Base-by-base conservation (phyloP, 2,888 invertebrate species). In the Coremacera marginata region DNA sequence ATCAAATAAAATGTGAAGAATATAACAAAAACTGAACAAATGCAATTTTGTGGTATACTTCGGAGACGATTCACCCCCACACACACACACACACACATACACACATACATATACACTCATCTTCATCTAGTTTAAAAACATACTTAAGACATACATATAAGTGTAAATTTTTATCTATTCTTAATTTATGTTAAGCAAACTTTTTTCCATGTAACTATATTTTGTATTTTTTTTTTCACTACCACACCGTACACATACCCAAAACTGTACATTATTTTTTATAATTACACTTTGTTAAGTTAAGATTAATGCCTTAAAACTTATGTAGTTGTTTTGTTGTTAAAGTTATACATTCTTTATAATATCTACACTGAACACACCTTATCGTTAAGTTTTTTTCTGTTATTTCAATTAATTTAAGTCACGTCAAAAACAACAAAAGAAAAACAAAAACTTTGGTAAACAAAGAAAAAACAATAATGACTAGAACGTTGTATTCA, bases 401-500 rank as follows among this genome's bases (percentile, higher is more conserved):
- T 34, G 31, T 55, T 55, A n/a, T n/a, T 11, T 63, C 34, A 63
- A 16, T 34, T 27, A n/a, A 7, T 22, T 31, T 63, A 63, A 31
- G 34, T n/a, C 11, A 34, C 5, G 2, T 34, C 34, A 63, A n/a
- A 34, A 25, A 68, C 3, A 52, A 27, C 3, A 62, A 25, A 11
- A 11, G 9, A 62, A 63, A 63, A 22, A 63, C 3, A 63, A 27
- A 63, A 63, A 63, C 25, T n/a, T 16, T 31, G 16, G n/a, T 31
- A 14, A 63, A 16, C 31, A 63, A 63, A 22, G 16, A 5, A 16
- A 34, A 31, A 60, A 72, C 16, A 22, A 62, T 44, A 57, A 62
- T 72, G 60, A 60, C 44, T 16, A 72, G 60, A 72, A 62, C 51
- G 49, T 37, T 72, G 62, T 62, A 72, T 72, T 62, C 72, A 72